Percentiles rank a stretch among this genome's conserved stretches.
Evolutionary conservation across 2,888 invertebrate species (phyloP).

Genomic region (Bellardia bayeri): DNA sequence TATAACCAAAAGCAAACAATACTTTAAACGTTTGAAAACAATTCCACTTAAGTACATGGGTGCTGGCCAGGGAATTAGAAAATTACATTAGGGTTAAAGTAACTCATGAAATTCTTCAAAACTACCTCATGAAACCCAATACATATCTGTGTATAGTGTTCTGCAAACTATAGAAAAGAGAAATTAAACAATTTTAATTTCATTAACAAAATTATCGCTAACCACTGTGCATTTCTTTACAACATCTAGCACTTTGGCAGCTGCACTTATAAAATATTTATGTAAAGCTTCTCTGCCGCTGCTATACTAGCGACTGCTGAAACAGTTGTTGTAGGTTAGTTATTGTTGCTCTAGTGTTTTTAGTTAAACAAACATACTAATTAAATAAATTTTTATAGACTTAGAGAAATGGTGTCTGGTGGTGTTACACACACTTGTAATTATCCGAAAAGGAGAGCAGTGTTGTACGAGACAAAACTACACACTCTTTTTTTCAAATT

Average conservation of each 20-base stretch:
- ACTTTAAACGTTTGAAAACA: too few relatives aligned
- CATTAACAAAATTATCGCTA: too few relatives aligned
- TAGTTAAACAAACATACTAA: slow-evolving; percentile 54
- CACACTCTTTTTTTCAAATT: background rate
- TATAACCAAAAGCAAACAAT: too few relatives aligned
- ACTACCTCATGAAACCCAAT: too few relatives aligned
- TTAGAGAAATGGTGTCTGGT: slow-evolving; percentile 55
- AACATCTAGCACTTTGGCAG: slow-evolving; percentile 7
- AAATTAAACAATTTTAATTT: too few relatives aligned
- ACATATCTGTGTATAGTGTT: too few relatives aligned
- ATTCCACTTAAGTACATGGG: too few relatives aligned
- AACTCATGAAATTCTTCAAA: too few relatives aligned
- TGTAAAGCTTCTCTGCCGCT: slow-evolving; percentile 8
- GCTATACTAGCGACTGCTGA: background rate
- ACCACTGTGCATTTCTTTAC: background rate
- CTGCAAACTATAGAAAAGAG: too few relatives aligned
- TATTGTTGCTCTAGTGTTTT: background rate
- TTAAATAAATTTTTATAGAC: slow-evolving; percentile 43
- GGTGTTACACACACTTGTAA: slow-evolving; percentile 36
- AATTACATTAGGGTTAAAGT: too few relatives aligned
- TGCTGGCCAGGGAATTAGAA: too few relatives aligned
- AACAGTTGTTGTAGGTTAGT: background rate
- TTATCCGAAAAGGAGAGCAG: slow-evolving; percentile 55
- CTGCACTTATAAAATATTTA: slow-evolving; percentile 8
- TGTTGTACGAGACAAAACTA: slow-evolving; percentile 12